A percentile compares a stretch with the other conserved stretches of the same genome.
phyloP scores from a whole-genome alignment of 2,113 vertebrate genomes.

The Nestor notabilis region DNA sequence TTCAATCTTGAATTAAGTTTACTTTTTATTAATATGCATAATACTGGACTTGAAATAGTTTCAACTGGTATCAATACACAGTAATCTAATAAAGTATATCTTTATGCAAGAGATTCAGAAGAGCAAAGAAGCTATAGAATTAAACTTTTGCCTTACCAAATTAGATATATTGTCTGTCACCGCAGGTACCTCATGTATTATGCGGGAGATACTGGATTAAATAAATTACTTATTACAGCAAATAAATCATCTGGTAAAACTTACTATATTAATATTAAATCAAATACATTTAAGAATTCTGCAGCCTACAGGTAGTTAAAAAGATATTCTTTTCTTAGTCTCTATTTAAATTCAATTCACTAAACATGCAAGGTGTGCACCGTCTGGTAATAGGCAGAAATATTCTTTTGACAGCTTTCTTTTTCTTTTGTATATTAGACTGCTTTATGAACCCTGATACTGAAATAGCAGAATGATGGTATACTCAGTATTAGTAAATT shows the following conservation, averaged over 20 bases:
- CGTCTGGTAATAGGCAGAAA: neutral
- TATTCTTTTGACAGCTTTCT: neutral
- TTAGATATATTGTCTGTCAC: slow-evolving; percentile 20
- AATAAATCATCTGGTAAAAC: slow-evolving; percentile 46
- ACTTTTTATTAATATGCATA: neutral
- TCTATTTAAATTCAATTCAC: slow-evolving; percentile 34
- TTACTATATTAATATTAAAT: slow-evolving; percentile 46
- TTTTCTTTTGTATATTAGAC: neutral
- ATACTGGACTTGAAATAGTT: neutral
- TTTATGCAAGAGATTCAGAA: slow-evolving; percentile 5
- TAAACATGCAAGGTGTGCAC: neutral
- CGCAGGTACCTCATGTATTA: neutral
- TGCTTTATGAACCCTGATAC: neutral
- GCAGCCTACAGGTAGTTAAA: neutral
- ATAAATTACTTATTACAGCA: slow-evolving; percentile 23
- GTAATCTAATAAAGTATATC: neutral
- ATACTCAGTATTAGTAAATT: neutral
- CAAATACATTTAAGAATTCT: slow-evolving; percentile 28
- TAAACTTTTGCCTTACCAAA: slow-evolving; percentile 5
- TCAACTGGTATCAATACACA: neutral
- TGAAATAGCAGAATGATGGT: neutral
- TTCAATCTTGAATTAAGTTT: neutral
- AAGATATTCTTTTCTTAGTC: neutral
- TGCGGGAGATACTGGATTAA: neutral
- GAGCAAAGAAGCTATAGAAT: neutral